A percentile compares a stretch with the other conserved stretches of the same genome.
phyloP scores from a whole-genome alignment of 2,797 vertebrate species.

The Smutsia temminckii region DNA sequence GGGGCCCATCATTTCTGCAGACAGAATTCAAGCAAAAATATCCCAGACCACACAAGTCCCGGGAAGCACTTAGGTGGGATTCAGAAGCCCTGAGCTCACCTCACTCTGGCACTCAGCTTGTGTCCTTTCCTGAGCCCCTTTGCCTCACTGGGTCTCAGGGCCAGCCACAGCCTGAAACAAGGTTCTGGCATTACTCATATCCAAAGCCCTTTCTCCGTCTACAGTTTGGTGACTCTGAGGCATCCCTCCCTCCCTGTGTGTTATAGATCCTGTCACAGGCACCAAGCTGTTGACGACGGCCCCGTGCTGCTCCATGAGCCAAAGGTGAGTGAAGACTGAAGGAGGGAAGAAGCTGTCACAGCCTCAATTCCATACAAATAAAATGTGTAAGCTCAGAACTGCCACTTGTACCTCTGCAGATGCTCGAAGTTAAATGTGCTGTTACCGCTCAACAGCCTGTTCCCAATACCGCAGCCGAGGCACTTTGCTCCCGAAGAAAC shows the following conservation, averaged over 20 bases:
- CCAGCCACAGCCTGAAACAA: neutral
- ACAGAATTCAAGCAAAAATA: neutral
- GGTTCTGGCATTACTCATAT: neutral
- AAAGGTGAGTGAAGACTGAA: neutral
- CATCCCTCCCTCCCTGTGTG: neutral
- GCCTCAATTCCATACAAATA: neutral
- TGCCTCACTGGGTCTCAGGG: neutral
- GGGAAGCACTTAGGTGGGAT: no score
- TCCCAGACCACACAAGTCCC: neutral
- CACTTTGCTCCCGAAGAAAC: neutral
- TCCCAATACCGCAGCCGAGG: neutral
- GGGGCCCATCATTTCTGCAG: neutral
- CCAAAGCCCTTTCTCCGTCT: neutral
- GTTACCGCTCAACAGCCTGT: neutral
- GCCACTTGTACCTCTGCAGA: slow-evolving; percentile 30
- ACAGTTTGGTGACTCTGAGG: neutral
- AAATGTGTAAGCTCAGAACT: neutral
- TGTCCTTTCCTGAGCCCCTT: neutral
- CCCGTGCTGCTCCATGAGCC: neutral
- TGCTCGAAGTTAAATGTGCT: neutral
- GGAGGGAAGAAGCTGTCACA: neutral
- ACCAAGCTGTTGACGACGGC: neutral
- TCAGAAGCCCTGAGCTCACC: neutral
- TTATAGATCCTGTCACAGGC: neutral
- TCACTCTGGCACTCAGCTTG: no score